Conservation (phyloP, 2,113 vertebrate genomes). For the human region DNA sequence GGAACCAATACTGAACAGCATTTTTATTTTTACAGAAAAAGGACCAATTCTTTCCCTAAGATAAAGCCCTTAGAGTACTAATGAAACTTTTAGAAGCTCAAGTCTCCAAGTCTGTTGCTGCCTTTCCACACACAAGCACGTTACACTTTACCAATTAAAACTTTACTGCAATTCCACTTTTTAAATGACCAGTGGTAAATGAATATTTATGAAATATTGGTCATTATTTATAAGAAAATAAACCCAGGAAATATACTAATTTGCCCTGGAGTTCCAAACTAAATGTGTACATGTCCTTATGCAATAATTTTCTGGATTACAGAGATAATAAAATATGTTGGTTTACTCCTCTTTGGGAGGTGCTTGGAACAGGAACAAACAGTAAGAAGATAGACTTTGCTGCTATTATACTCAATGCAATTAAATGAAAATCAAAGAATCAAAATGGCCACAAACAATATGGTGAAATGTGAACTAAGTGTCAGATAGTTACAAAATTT, state of each 20-base stretch:
- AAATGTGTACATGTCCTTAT: background rate
- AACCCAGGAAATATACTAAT: background rate
- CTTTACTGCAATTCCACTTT: background rate
- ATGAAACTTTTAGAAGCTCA: background rate
- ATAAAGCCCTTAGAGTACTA: conserved; percentile 57
- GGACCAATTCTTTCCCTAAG: background rate
- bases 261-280: background rate
- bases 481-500: background rate
- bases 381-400: background rate
- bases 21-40: conserved; percentile 66
- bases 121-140: background rate
- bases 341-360: background rate
- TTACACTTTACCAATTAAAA: background rate
- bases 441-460: background rate
- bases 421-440: background rate
- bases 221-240: conserved; percentile 21
- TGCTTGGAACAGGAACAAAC: background rate
- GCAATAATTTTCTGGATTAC: background rate
- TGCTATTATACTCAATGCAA: background rate
- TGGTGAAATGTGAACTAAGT: background rate
- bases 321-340: background rate
- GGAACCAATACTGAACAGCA: background rate
- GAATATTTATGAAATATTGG: background rate
- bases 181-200: background rate
- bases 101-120: background rate